Base-by-base conservation (phyloP, 1,140 invertebrate genomes). In the Drosophila ananassae region DNA sequence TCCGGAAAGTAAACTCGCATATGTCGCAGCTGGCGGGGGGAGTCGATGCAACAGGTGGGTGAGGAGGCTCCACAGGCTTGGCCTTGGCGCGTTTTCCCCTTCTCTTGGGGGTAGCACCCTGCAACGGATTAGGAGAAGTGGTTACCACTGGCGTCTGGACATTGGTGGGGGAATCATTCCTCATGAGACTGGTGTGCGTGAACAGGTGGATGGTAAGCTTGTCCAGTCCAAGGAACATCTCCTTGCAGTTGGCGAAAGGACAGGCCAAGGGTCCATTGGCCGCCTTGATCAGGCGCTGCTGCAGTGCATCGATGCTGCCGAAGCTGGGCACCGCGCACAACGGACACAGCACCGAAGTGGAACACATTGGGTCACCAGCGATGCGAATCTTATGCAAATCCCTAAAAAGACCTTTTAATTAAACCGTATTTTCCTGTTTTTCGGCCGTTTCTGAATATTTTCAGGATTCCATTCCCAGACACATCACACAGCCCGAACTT, bases 171-270 rank as follows among this genome's bases (percentile, higher is more conserved):
- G 10, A 1, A 12, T 24, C 25, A 12, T 44, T 48, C 5, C 21
- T 64, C 85, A 91, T 84, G 5, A 90, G 57, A 25, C 73, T 90
- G 22, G 94, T 93, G 89, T 97, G 96, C 25, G 94, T 94, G 78
- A 97, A 96, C 64, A 97, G 92, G 92, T 97, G 96, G 79, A 97
- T 96, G 1, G 96, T 97, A n/a, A 97, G 92, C 92, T 97, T 97
- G 92, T 97, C 96, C 55, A 97, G 93, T 2, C 96, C 96, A 54
- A 94, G 91, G 5, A 97, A 92, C 58, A 95, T 92, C 80, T 97
- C 96, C 67, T 94, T 94, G 87, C 96, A 97, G 24, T 97, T 93
- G 12, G 76, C 67, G 47, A 89, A 89, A 10, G 96, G 96, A 92
- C 96, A 97, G 32, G 93, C 89, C 53, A 97, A 91, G 51, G 94